Evolutionary conservation across 2,113 vertebrate species (phyloP).

Genomic region (Corythaixoides concolor): DNA sequence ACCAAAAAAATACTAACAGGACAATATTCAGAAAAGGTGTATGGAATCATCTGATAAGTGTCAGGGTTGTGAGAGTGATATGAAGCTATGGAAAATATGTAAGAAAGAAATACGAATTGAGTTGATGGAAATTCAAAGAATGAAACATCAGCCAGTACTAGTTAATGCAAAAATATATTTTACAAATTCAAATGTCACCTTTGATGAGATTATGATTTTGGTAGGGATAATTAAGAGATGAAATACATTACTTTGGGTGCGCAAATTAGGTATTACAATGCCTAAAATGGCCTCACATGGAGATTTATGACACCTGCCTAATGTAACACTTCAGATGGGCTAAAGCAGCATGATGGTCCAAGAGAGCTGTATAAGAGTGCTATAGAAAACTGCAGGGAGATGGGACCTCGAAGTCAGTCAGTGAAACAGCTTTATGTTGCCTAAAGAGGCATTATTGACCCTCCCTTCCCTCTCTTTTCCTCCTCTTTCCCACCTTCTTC

Average conservation of each 20-base stretch:
- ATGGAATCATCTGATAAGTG: background rate
- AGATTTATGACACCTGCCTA: background rate
- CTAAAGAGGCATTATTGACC: background rate
- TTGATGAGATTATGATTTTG: background rate
- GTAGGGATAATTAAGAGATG: background rate
- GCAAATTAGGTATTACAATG: background rate
- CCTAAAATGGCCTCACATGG: background rate
- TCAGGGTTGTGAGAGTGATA: background rate
- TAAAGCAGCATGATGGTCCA: background rate
- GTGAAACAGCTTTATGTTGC: background rate
- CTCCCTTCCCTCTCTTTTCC: background rate
- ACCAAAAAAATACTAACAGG: background rate
- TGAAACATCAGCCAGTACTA: background rate
- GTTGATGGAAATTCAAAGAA: background rate
- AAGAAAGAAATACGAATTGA: background rate
- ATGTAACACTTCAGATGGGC: background rate
- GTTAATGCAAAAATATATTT: constrained; percentile 4
- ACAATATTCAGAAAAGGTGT: background rate
- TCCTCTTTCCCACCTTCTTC: background rate
- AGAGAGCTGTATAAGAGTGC: background rate
- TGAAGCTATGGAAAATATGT: background rate
- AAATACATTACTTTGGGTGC: background rate
- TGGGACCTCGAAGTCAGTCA: background rate
- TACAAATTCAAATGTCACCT: background rate
- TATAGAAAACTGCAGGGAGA: rapidly evolving